Percentiles rank a stretch among this genome's conserved stretches.
phyloP scores from a whole-genome alignment of 1,140 invertebrate genomes.

The Acromyrmex heyeri region DNA sequence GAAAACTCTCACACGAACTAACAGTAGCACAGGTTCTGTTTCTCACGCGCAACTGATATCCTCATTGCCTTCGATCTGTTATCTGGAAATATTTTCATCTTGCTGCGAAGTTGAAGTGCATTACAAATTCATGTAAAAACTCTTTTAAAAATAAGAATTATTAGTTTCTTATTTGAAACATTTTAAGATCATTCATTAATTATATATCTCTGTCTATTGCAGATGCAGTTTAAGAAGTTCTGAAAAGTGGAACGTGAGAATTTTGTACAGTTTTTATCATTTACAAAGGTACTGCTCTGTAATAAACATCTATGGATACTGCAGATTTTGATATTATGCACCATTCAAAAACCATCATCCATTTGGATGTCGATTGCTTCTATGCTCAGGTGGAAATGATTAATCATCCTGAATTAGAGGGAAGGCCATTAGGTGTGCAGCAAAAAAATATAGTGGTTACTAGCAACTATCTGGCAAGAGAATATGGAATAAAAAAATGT shows the following conservation, averaged over 20 bases:
- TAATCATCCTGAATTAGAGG: slow-evolving; percentile 89
- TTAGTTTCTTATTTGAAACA: neutral
- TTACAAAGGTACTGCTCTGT: slow-evolving; percentile 22
- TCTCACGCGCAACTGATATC: neutral
- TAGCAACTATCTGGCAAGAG: slow-evolving; percentile 92
- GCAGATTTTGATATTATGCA: slow-evolving; percentile 77
- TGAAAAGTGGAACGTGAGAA: slow-evolving; percentile 19
- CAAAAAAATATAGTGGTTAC: slow-evolving; percentile 94
- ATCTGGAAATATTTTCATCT: neutral
- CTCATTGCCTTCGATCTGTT: neutral
- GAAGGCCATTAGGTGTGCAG: slow-evolving; percentile 91
- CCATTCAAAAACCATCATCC: slow-evolving; percentile 90
- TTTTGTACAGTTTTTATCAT: neutral
- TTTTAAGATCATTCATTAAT: neutral
- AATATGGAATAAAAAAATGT: slow-evolving; percentile 91
- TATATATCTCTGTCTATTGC: slow-evolving; percentile 23
- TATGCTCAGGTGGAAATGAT: slow-evolving; percentile 94
- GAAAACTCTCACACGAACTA: slow-evolving; percentile 31
- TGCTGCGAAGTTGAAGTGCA: neutral
- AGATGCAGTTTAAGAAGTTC: neutral
- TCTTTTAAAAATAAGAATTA: neutral
- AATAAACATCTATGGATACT: slow-evolving; percentile 80
- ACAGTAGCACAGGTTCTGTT: slow-evolving; percentile 36
- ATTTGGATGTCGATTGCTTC: slow-evolving; percentile 93
- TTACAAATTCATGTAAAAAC: neutral